Evolutionary conservation across 2,113 vertebrate species (phyloP), one percentile per base, ranked within the genome.

Genomic region (Protobothrops mucrosquamatus): DNA sequence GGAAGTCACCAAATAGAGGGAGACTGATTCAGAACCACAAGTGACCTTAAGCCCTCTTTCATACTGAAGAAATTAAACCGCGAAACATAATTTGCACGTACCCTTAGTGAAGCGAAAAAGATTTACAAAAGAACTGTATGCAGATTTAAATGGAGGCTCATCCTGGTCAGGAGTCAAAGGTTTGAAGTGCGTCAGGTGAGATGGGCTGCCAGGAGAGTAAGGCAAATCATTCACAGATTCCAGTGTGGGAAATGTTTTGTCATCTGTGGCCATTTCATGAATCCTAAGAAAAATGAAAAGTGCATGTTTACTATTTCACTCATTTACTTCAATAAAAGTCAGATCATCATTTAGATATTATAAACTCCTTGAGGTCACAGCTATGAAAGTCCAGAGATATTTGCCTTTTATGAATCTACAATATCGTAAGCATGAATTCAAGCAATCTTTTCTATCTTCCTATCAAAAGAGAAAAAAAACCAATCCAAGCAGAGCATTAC

Each of bases 21-120:
- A 43, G 7, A 7, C 34, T 22, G 34, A 43, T 43, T 81, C 7
- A 81, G 18, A 81, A 81, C 43, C 74, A 43, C 34, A 43, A 43
- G 74, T 39, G 34, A 39, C 56, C 20, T 3, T 18, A 87, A 34
- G n/a, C 6, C 14, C 2, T 55, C 57, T 6, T 85, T 46, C 34
- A 11, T 55, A 69, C 20, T 4, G 52, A 56, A 85, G 23, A 43
- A 85, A 55, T 85, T 20, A 81, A 22, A 91, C 10, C 6, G 5
- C 46, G 89, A 88, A 56, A 94, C 52, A 69, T 87, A 93, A 56
- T 90, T 43, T 85, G 64, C 48, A 52, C 95, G 96, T 95, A 99
- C 99, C 99, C 98, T 98, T 99, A 97, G 97, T 99, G 97, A 99
- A 99, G 87, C 99, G 98, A 95, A 99, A 99, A 87, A 99, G 98